These are phyloP conservation scores for Malacosoma neustria DNA, from an alignment of 2,888 invertebrate genomes.

Conservation along the genomic window DNA sequence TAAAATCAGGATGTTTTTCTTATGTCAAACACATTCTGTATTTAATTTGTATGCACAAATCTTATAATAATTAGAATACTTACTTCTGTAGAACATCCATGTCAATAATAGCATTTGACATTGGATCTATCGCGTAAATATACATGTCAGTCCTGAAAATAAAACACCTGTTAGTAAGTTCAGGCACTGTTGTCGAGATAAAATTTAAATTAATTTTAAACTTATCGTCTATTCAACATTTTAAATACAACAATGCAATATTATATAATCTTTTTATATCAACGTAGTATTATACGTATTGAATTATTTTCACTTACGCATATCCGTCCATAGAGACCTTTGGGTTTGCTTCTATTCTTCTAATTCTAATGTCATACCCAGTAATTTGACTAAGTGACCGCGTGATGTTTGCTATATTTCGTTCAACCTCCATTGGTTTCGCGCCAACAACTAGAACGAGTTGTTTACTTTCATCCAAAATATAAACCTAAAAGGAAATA, in stretches of 20 bases:
- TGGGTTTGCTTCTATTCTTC: conserved; percentile 84
- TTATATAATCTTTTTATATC: too few relatives aligned
- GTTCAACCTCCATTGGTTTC: conserved; percentile 84
- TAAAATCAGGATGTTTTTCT: too few relatives aligned
- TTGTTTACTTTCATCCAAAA: conserved; percentile 87
- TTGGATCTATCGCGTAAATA: conserved; percentile 88
- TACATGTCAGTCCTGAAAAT: conserved; percentile 87
- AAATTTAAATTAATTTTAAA: too few relatives aligned
- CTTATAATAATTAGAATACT: too few relatives aligned
- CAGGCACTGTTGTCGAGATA: too few relatives aligned
- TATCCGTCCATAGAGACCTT: conserved; percentile 78
- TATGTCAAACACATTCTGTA: too few relatives aligned
- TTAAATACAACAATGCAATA: too few relatives aligned
- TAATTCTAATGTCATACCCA: conserved; percentile 84
- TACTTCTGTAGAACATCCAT: conserved; percentile 86
- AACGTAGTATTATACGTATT: too few relatives aligned
- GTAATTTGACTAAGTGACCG: conserved; percentile 81
- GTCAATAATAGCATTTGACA: conserved; percentile 86
- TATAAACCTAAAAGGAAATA: conserved; percentile 77
- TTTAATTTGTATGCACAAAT: too few relatives aligned
- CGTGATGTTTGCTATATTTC: conserved; percentile 80
- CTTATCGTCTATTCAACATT: too few relatives aligned
- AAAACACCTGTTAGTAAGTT: too few relatives aligned
- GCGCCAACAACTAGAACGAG: conserved; percentile 85
- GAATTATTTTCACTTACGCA: conserved; percentile 75